Evolutionary conservation across 1,140 invertebrate species (phyloP).

Genomic region (Tetramorium simillimum): DNA sequence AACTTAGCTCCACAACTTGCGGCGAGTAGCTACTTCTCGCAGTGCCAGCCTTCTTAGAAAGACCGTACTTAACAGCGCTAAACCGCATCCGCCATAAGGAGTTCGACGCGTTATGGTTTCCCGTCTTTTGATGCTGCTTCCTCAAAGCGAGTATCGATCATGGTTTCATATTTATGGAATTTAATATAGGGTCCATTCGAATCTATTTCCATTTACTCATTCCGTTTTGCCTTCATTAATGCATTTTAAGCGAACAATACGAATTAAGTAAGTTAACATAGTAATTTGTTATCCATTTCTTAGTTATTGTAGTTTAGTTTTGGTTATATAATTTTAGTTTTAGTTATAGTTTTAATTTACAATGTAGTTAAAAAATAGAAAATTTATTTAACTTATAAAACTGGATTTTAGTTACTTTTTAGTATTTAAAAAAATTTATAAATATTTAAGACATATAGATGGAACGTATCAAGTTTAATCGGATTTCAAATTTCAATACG

Average conservation of each 20-base stretch:
- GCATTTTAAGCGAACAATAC: neutral
- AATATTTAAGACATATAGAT: neutral
- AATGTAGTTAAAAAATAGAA: neutral
- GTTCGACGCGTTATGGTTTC: constrained; percentile 22
- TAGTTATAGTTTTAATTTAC: neutral
- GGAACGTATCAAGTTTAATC: neutral
- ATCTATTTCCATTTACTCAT: neutral
- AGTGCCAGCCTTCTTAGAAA: constrained; percentile 24
- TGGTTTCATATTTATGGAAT: neutral
- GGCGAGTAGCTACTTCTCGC: constrained; percentile 42
- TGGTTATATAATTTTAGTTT: too few relatives aligned
- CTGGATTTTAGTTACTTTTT: neutral
- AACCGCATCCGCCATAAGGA: constrained; percentile 52
- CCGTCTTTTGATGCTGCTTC: constrained; percentile 16
- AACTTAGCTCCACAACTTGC: constrained; percentile 51
- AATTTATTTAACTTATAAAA: neutral
- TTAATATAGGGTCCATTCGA: neutral
- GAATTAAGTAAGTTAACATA: neutral
- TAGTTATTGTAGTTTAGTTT: too few relatives aligned
- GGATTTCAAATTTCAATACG: neutral
- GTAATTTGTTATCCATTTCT: neutral
- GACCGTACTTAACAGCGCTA: constrained; percentile 42
- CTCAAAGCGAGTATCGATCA: neutral
- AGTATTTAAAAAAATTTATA: neutral
- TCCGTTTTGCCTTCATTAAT: neutral